phyloP scores from a whole-genome alignment of 1,140 invertebrate genomes.

The Dryas iulia region DNA sequence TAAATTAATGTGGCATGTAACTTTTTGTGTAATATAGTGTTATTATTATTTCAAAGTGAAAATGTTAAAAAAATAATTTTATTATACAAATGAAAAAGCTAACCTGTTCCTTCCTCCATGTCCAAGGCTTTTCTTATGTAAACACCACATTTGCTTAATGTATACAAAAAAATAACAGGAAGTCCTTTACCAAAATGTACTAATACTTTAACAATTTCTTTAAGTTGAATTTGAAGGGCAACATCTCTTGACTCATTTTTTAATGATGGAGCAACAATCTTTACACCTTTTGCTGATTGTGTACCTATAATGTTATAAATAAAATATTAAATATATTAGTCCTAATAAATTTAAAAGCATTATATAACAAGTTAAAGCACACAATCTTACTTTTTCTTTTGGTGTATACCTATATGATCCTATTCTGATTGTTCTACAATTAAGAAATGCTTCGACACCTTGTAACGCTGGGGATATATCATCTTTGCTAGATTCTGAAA shows the following conservation, averaged over 20 bases:
- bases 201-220: conserved; percentile 86
- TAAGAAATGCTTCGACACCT: conserved; percentile 76
- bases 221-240: conserved; percentile 82
- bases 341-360: neutral
- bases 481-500: conserved; percentile 76
- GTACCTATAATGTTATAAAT: conserved; percentile 72
- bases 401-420: conserved; percentile 89
- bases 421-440: conserved; percentile 88
- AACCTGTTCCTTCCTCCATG: conserved; percentile 85
- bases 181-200: conserved; percentile 87
- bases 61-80: too few relatives aligned
- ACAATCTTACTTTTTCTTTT: conserved; percentile 81
- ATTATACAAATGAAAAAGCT: conserved; percentile 29
- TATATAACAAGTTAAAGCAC: conserved; percentile 13
- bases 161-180: conserved; percentile 90
- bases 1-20: too few relatives aligned
- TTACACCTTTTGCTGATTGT: conserved; percentile 83
- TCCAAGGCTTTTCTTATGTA: conserved; percentile 85
- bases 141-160: conserved; percentile 83
- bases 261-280: conserved; percentile 84
- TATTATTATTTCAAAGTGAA: too few relatives aligned
- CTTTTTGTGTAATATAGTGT: too few relatives aligned
- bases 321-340: neutral
- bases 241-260: conserved; percentile 81
- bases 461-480: conserved; percentile 54